Base-by-base conservation (phyloP, 2,113 vertebrate genomes). In the Ptilonorhynchus violaceus region DNA sequence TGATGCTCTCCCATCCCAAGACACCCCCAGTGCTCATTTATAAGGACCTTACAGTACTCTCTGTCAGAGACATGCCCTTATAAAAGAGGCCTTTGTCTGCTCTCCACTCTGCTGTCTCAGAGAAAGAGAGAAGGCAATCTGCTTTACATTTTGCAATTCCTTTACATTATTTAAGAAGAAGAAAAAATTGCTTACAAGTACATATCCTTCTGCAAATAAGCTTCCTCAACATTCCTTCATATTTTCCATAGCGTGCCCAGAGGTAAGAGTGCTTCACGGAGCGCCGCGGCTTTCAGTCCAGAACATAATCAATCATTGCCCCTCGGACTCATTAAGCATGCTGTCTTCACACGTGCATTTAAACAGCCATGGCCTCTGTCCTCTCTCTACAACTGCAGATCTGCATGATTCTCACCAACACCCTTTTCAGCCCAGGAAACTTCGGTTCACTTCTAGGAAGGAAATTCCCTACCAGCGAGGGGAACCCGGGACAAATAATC, bases 191-290 rank as follows among this genome's bases (percentile, higher is more conserved):
- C 98, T 99, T 98, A 99, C 98, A 94, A 92, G 97, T 92, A 88
- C 98, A 98, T 96, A 98, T 98, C 90, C 97, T 98, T 93, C 96
- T 97, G 98, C 98, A 99, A 96, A 99, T 97, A 90, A 98, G 97
- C 97, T 96, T 98, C 98, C 96, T 98, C 97, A 99, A 97, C 98
- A 98, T 97, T 94, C 93, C 96, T 98, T 97, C 97, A 97, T 98
- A 92, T 89, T 97, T 98, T 97, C 94, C 91, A 96, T 94, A 89
- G 93, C 95, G 50, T 93, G 85, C 80, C 85, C 93, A 96, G 96
- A 96, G 63, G 85, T 88, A 94, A 85, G 52, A 55, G 93, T 90
- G 89, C 85, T 97, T 97, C 87, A 87, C 58, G 55, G 76, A 78
- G 72, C 39, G 90, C 90, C 47, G 88, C 60, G 0, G 95, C 81